Evolutionary conservation across 1,140 invertebrate genomes (phyloP), one percentile per base, ranked within the genome.

Genomic region (Aphis craccivora): DNA sequence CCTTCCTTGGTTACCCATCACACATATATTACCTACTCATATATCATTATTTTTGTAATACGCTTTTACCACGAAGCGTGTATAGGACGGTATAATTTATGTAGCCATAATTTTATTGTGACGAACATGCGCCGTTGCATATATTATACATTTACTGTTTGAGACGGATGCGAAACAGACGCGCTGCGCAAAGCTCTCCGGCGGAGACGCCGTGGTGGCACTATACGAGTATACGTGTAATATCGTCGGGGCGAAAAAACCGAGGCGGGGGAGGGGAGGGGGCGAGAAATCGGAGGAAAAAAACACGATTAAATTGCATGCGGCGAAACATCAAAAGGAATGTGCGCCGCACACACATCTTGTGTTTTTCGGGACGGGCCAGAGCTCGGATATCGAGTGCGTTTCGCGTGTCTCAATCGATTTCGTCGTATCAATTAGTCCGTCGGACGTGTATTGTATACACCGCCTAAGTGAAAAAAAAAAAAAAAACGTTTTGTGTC

Each of bases 351-450:
- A 43, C 25, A 87, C 84, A 87, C 84, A 45, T 88, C 86, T n/a
- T n/a, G 86, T 88, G 86, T 87, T 51, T 51, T 51, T 53, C 87
- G 87, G 48, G n/a, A 89, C 48, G n/a, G 48, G 87, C 45, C 43
- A 0, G 25, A 7, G 30, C 22, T 18, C 76, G 14, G 87, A 89
- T 89, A 53, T 89, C 48, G 45, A 89, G 3, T 53, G 87, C 25
- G 87, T 89, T 89, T 89, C 25, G 87, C 87, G 87, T 89, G 87
- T 89, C 87, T 89, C 87, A 89, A 89, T 89, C 87, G 87, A 89
- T 89, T 89, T 89, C 87, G 48, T 89, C 87, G 87, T 89, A 89
- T 89, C 87, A 89, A 89, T 89, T 53, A 53, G 48, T 89, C 48
- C 87, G 87, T 89, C 87, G 48, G 87, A 53, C 87, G 48, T 37